Base-by-base conservation (phyloP, 2,113 vertebrate genomes). In the Atrichornis clamosus region DNA sequence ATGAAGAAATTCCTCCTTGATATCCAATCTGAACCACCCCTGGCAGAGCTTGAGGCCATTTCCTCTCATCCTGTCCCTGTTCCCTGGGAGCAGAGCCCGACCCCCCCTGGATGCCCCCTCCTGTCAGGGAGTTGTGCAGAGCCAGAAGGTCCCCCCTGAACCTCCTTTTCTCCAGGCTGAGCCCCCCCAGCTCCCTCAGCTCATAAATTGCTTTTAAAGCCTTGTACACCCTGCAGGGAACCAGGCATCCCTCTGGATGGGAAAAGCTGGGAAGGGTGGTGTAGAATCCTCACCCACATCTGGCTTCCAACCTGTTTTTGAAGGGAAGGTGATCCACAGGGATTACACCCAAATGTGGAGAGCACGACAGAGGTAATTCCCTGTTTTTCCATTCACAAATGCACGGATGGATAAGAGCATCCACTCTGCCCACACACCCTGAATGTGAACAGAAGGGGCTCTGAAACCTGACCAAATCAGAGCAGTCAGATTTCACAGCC, bases 11-110 rank as follows among this genome's bases (percentile, higher is more conserved):
- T 1, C 18, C 4, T 90, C 3, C 41, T 55, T 55, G 24, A 3
- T 76, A 12, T 32, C n/a, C n/a, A 67, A 9, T 11, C 21, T 22
- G 1, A 41, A 0, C 41, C 39, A 32, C 2, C 4, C 12, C 18
- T 23, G 41, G 41, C 1, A 4, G 8, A 35, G 0, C 0, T 4
- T 47, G 39, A 32, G 21, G n/a, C 11, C 0, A 0, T 67, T 27
- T 0, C 24, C 46, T 26, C 39, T 68, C 2, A 0, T 47, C n/a
- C 62, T 75, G 20, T 75, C n/a, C 44, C 53, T 81, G 37, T 30
- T 74, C 23, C 7, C 46, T 15, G 53, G 21, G 52, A 59, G 28
- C 19, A 74, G 33, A 81, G 32, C 42, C 52, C 0, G 1, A 44
- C 1, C 6, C 4, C 1, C 5, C 15, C 37, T 0, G 2, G 28